Evolutionary conservation across 1,140 invertebrate species (phyloP), one percentile per base, ranked within the genome.

Genomic region (Leptonema lineaticorne): DNA sequence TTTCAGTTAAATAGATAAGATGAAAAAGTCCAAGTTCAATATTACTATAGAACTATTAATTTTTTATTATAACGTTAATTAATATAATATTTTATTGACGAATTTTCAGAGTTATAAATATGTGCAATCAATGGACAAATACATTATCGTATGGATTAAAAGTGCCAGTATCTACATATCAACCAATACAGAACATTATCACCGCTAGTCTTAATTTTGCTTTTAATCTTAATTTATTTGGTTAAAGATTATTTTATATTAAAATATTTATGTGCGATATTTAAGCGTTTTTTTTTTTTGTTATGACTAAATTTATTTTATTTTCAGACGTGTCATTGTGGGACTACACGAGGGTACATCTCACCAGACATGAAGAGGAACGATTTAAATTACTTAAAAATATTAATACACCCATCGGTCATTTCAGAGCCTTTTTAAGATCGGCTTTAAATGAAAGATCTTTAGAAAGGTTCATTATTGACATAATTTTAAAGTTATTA

Each of bases 371-470:
- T 81, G 94, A 97, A 77, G 86, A 89, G 71, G 91, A 95, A 76
- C 84, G 94, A 69, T 96, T 92, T 78, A 85, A 86, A 68, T 84
- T 90, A n/a, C 81, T 96, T 27, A 87, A 90, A 74, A 88, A 90
- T 73, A 89, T 96, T 14, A 88, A 87, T 72, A 93, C 91, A 18
- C 92, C 94, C 79, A 83, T 86, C 65, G 93, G 93, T 18, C 84
- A 91, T 70, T 93, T 92, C 14, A 84, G 92, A 78, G 92, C 94
- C 16, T 97, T 94, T 90, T 82, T 96, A 14, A 80, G 95, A 74
- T 90, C 92, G 30, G 83, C 92, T 24, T 81, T 96, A 8, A 96
- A 96, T 84, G 95, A 97, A 79, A 85, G 91, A 74, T 94, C 92
- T 1, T 81, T 97, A 16, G 93, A 95, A 80, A 86, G 93, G 76